phyloP scores from a whole-genome alignment of 2,113 vertebrate genomes.

The Anhinga rufa region DNA sequence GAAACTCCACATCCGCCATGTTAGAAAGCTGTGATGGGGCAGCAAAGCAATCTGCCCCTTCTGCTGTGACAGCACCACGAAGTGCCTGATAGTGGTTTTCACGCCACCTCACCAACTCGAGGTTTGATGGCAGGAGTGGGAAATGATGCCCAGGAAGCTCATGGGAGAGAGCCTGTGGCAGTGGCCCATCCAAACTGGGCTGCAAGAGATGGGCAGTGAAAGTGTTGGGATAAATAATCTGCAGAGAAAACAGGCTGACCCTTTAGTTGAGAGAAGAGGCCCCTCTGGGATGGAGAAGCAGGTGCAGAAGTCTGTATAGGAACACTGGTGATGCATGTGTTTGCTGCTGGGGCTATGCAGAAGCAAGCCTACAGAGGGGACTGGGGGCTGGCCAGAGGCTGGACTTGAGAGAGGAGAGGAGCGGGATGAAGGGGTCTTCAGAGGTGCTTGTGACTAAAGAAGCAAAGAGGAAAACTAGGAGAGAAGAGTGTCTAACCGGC shows the following conservation, averaged over 20 bases:
- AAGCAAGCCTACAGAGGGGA: background rate
- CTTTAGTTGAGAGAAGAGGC: background rate
- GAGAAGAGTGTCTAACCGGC: background rate
- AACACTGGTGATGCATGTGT: fast-evolving
- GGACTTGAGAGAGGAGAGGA: no score
- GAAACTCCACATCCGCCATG: background rate
- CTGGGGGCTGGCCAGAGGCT: background rate
- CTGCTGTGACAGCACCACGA: background rate
- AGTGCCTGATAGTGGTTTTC: background rate
- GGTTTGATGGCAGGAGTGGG: background rate
- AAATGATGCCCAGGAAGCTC: background rate
- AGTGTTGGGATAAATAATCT: background rate
- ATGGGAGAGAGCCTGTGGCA: background rate
- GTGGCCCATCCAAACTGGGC: background rate
- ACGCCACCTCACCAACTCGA: background rate
- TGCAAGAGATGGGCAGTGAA: background rate
- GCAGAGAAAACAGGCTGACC: background rate
- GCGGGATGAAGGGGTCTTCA: background rate
- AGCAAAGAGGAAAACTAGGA: background rate
- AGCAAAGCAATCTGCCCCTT: background rate
- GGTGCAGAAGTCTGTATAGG: background rate
- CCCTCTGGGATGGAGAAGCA: background rate
- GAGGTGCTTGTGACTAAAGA: background rate
- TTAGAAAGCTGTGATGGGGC: background rate
- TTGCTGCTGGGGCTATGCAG: background rate